Evolutionary conservation across 2,888 invertebrate species (phyloP), one percentile per base, ranked within the genome.

Genomic region (Andrena hattorfiana): DNA sequence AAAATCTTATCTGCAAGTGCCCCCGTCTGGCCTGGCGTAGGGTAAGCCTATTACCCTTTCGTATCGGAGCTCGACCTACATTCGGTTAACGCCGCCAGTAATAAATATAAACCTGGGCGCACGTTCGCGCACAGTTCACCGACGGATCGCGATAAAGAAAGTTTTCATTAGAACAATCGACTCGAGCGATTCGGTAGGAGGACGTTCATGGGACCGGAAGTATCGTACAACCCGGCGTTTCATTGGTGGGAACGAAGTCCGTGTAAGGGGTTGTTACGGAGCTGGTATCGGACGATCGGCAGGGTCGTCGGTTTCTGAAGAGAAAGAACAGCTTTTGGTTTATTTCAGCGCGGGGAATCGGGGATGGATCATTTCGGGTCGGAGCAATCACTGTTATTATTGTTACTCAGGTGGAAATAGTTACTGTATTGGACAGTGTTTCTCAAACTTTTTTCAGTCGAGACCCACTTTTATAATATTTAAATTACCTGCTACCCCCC

Each of bases 41-140:
- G 71, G 69, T 7, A 70, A 69, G 75, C 64, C 71, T 71, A 59
- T 35, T 48, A 68, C 51, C 63, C 63, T 62, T 76, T 68, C 35
- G 56, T 71, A 81, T 68, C 67, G 32, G 28, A 56, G 51, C 72
- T 64, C 68, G 81, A 83, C 81, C 81, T 81, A 83, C 72, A 83
- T 83, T 80, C 48, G 32, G 72, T 35, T 10, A 60, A 20, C 64
- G 23, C 56, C 63, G 56, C 32, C 51, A 26, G 59, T 77, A 77
- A 81, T 77, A 77, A 81, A 81, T 81, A 81, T 81, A 72, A 81
- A 60, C 76, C 64, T 42, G 49, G 32, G 26, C 42, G 49, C 64
- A 35, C 32, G 51, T 30, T 63, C 48, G 60, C 49, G 26, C 56
- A 48, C 48, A n/a, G 30, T 54, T 63, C 32, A 5, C 67, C n/a